Evolutionary conservation across 2,113 vertebrate genomes (phyloP).

Genomic region (Plectropomus leopardus): DNA sequence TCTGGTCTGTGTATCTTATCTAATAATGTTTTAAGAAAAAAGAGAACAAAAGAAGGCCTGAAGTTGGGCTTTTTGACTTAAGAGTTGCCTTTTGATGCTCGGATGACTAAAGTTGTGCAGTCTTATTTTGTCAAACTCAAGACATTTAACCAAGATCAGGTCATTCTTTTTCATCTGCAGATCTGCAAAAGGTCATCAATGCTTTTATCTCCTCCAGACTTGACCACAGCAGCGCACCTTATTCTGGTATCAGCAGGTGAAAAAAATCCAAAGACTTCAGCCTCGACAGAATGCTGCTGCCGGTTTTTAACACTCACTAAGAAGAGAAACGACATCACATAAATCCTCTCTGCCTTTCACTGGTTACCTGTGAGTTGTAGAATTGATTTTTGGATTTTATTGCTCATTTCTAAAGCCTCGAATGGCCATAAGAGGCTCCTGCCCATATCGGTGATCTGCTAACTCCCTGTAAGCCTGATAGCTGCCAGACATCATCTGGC

Average conservation of each 20-base stretch:
- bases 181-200: not conserved
- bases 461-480: not conserved
- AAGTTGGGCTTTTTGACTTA: not conserved
- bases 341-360: not conserved
- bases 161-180: not conserved
- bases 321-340: not conserved
- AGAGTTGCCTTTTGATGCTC: not conserved
- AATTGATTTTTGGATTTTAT: not conserved
- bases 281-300: not conserved
- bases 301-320: not conserved
- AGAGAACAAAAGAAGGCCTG: too few relatives aligned
- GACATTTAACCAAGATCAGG: not conserved
- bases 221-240: not conserved
- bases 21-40: not conserved
- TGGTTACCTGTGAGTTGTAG: not conserved
- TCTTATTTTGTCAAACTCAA: not conserved
- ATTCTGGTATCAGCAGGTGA: not conserved
- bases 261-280: not conserved
- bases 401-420: not conserved
- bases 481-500: not conserved
- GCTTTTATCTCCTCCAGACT: not conserved
- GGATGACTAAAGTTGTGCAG: not conserved
- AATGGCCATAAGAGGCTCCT: not conserved
- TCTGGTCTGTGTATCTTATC: not conserved
- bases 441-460: too few relatives aligned